Evolutionary conservation across 1,140 invertebrate genomes (phyloP), one percentile per base, ranked within the genome.

Genomic region (Scylla paramamosain): DNA sequence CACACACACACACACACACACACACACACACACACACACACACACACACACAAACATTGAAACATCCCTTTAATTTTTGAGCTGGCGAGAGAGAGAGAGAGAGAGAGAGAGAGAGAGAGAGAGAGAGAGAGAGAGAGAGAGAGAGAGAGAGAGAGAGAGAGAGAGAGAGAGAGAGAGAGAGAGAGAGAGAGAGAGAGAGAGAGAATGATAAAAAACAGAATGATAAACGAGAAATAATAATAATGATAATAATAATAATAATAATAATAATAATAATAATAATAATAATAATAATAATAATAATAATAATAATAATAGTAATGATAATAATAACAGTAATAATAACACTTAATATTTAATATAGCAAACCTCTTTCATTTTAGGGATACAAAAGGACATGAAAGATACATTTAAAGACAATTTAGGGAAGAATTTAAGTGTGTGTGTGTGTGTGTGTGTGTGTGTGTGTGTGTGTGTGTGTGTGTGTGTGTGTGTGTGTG

Each of bases 271-370:
- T 25, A 31, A 59, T 84, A 59, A 84, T 46, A 46, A 86, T 39
- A 86, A 39, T 12, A 29, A 86, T 86, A 39, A 86, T 86, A 86
- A 86, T 28, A 86, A 86, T 28, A 86, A 86, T 86, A 86, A 39
- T 86, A 86, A 39, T 86, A 86, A 39, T 86, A 86, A 86, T 86
- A 86, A 86, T 86, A 86, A 86, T 86, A 86, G 25, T n/a, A 86
- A 86, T 86, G 25, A 86, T 86, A 7, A 86, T n/a, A 86, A 7
- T 86, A n/a, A 86, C 12, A 4, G 25, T 86, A 86, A 86, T 86
- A 86, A 86, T n/a, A 86, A 86, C 39, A 1, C 39, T 39, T 39
- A 39, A 86, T n/a, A 86, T 86, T 0, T 2, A 39, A 39, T 1
- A 39, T 39, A 2, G 6, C 1, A 39, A 39, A 39, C 39, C 39